These are phyloP conservation scores for Myotis lucifugus DNA, from an alignment of 2,113 vertebrate genomes.

Conservation along the genomic window DNA sequence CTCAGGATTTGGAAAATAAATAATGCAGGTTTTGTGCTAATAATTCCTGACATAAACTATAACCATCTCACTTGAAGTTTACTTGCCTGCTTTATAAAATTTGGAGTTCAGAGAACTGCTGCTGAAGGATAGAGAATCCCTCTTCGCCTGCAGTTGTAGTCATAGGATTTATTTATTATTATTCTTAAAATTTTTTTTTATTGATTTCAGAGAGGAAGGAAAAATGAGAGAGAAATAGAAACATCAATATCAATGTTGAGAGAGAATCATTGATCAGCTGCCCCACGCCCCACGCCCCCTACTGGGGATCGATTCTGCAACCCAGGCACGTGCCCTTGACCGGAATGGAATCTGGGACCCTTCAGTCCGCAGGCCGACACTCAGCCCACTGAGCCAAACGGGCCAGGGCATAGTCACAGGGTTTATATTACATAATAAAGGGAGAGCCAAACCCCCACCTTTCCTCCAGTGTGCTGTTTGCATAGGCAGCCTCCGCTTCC, in stretches of 20 bases:
- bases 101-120: constrained; percentile 26
- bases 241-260: no score
- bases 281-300: no score
- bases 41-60: constrained; percentile 11
- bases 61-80: neutral
- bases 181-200: no score
- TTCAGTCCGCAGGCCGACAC: no score
- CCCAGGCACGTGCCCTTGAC: no score
- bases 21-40: neutral
- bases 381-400: no score
- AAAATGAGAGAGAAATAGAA: no score
- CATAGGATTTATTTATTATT: neutral
- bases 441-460: neutral
- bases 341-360: no score
- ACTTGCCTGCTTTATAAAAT: constrained; percentile 5
- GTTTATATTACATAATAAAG: neutral
- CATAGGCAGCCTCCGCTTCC: neutral
- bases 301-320: no score
- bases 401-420: neutral
- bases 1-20: constrained; percentile 39
- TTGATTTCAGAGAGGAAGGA: no score
- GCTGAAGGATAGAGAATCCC: neutral
- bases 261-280: no score
- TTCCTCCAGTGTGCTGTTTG: neutral
- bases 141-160: neutral